phyloP scores from a whole-genome alignment of 2,797 vertebrate genomes.

The Lacerta bilineata region DNA sequence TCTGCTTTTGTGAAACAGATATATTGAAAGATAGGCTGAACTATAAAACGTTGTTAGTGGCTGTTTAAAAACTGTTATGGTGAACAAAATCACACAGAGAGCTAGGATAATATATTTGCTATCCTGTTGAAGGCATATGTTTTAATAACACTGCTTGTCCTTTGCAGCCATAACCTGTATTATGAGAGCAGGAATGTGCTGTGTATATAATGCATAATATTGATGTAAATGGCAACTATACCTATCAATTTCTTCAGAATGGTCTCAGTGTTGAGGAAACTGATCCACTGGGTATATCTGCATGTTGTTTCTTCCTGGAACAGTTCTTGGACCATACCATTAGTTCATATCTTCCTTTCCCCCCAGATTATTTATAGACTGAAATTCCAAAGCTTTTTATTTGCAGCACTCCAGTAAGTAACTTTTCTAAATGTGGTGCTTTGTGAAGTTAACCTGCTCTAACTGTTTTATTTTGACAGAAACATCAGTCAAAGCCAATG shows the following conservation, averaged over 20 bases:
- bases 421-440: neutral
- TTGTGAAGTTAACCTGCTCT: constrained; percentile 49
- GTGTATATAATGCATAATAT: neutral
- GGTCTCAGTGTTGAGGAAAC: neutral
- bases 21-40: constrained; percentile 16
- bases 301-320: neutral
- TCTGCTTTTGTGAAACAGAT: constrained; percentile 36
- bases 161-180: constrained; percentile 17
- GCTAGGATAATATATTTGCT: constrained; percentile 21
- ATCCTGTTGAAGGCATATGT: neutral
- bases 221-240: neutral
- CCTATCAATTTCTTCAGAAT: neutral
- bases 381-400: neutral
- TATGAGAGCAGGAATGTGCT: neutral
- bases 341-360: neutral
- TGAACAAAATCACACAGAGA: constrained; percentile 14
- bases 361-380: neutral
- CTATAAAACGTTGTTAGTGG: constrained; percentile 41
- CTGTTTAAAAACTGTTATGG: constrained; percentile 42
- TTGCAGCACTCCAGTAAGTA: neutral
- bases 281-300: neutral
- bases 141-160: constrained; percentile 27
- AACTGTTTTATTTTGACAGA: constrained; percentile 62
- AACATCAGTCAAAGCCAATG: constrained; percentile 44
- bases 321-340: neutral